A percentile compares a stretch with the other conserved stretches of the same genome.
Evolutionary conservation across 2,113 vertebrate genomes (phyloP).

Genomic region (Chitala chitala): DNA sequence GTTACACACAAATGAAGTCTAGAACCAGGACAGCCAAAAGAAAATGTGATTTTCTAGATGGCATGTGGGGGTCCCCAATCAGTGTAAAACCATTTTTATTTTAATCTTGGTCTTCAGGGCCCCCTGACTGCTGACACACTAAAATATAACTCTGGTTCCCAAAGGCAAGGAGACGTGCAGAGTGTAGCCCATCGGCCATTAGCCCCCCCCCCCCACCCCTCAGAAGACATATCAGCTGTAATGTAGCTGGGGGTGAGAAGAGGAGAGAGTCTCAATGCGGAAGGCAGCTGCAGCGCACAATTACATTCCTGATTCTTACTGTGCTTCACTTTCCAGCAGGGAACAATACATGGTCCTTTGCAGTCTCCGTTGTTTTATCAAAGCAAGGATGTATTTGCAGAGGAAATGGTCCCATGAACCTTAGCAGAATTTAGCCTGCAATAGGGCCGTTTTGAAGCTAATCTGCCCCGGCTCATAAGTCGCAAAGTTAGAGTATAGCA

Average conservation of each 20-base stretch:
- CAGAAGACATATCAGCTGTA: constrained; percentile 2
- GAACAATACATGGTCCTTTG: background rate
- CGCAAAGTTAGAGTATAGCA: background rate
- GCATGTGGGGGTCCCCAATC: background rate
- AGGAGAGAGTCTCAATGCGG: background rate
- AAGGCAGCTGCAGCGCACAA: background rate
- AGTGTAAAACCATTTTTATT: background rate
- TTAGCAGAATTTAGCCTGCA: background rate
- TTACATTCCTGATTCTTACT: background rate
- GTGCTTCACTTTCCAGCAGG: background rate
- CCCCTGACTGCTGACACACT: background rate
- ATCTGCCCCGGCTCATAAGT: background rate
- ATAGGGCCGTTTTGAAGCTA: background rate
- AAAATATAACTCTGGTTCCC: background rate
- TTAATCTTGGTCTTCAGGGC: background rate
- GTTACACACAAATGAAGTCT: too few relatives aligned
- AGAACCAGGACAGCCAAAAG: too few relatives aligned
- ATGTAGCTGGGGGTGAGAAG: background rate
- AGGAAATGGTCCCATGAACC: background rate
- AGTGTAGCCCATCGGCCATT: background rate
- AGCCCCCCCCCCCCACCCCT: background rate
- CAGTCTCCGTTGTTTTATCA: background rate
- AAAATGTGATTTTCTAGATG: too few relatives aligned
- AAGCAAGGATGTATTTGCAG: background rate
- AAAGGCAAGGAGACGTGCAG: background rate